Conservation (phyloP, 35 echinoderm and acorn worm genomes). For the Stichopus chloronotus region DNA sequence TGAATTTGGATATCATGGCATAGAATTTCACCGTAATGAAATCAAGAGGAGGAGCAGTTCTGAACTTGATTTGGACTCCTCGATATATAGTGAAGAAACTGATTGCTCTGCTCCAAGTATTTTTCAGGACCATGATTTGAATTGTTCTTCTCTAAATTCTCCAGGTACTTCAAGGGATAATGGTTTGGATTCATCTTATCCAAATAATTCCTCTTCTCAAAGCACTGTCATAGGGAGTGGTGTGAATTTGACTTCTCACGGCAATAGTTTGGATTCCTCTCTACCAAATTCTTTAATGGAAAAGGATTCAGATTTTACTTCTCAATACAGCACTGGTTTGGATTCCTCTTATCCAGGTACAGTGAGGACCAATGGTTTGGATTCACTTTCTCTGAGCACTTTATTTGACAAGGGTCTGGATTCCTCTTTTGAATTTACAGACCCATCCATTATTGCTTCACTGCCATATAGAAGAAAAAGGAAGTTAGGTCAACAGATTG, state of each 20-base stretch:
- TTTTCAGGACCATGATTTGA: background rate
- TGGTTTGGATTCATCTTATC: no score
- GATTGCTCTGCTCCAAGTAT: background rate
- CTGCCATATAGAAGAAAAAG: background rate
- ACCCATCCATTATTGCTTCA: background rate
- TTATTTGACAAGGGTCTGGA: background rate
- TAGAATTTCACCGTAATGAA: background rate
- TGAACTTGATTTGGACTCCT: background rate
- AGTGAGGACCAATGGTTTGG: no score
- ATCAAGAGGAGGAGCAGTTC: background rate
- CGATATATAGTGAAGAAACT: background rate
- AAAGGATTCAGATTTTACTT: no score
- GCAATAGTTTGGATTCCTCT: no score
- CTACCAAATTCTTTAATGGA: no score
- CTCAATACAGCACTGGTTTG: no score
- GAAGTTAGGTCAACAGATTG: background rate
- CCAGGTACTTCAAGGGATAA: no score
- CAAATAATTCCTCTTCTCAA: no score
- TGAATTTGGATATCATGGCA: no score
- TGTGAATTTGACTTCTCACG: no score
- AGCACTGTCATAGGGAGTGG: no score
- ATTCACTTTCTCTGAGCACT: background rate
- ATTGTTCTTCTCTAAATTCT: background rate
- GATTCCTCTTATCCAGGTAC: no score
- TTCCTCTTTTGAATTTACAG: background rate